Evolutionary conservation across 92 coral and sea anemone species (phyloP), one percentile per base, ranked within the genome.

Genomic region (Umimayanthus kanabou): DNA sequence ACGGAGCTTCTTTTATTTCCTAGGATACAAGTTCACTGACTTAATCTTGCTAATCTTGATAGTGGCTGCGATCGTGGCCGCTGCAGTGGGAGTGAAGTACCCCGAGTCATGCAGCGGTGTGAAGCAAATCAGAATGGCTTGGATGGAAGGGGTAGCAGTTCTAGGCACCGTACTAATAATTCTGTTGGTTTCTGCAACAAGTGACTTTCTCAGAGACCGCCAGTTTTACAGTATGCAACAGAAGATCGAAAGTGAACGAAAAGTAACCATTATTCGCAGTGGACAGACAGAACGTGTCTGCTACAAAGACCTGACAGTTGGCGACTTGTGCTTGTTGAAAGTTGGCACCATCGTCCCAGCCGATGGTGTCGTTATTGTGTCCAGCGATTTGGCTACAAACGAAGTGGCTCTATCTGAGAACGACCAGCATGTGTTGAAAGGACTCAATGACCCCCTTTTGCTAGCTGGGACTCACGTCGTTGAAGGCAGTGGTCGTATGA

Each of bases 111-210:
- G 98, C 83, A 87, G 89, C 50, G 94, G 90, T 5, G 79, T 53
- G 20, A 89, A 84, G 18, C 93, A 91, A 42, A 70, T 92, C 20
- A 94, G 81, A 85, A 91, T 93, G 6, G 99, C 98, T 14, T 95
- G 98, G 99, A 93, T 95, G 81, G 99, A 97, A 88, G 98, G 97
- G 11, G 89, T 97, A 25, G 99, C 98, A 16, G 94, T 97, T 20
- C 89, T 97, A 47, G 93, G 65, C 43, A 96, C 98, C 71, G 95
- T 97, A 25, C 64, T 93, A 9, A 78, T 96, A 43, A 94, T 97
- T 93, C 85, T 96, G 33, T 76, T 95, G 66, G 76, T 97, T 79
- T 91, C 94, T 25, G 98, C 99, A 75, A 79, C 94, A 26, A 94
- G 96, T 84, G 98, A 95, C 87, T 95, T 92, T 86, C 90, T 96